These are phyloP conservation scores for Xiphorhynchus erythropygius DNA, from an alignment of 2,797 vertebrate genomes.

Conservation along the genomic window DNA sequence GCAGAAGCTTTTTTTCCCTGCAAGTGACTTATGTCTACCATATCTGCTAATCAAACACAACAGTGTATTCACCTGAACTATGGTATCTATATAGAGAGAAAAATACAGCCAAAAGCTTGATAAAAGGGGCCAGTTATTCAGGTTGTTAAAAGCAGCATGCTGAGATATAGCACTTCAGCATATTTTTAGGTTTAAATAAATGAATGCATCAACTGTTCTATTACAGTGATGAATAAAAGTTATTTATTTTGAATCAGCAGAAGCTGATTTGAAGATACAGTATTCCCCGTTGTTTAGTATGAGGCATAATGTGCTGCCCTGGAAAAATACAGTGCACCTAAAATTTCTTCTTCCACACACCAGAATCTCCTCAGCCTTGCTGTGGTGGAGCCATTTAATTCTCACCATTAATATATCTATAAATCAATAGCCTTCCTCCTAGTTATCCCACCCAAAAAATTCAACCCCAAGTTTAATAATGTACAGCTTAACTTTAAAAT, in stretches of 20 bases:
- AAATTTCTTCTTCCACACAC: not conserved
- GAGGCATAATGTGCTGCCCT: not conserved
- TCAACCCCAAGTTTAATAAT: not conserved
- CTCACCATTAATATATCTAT: not conserved
- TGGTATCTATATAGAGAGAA: not conserved
- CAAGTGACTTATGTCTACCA: not conserved
- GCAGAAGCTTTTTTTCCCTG: not conserved
- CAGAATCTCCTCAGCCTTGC: not conserved
- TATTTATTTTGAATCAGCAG: slow-evolving; percentile 28
- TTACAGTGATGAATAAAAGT: slow-evolving; percentile 3
- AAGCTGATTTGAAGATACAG: slow-evolving; percentile 23
- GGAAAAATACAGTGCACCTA: not conserved
- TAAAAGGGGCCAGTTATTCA: not conserved
- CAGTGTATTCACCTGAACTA: not conserved
- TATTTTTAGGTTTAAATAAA: slow-evolving; percentile 46
- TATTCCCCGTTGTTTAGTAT: not conserved
- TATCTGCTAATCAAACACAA: not conserved
- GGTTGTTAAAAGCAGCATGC: not conserved
- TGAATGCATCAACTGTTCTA: slow-evolving; percentile 3
- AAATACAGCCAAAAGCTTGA: slow-evolving; percentile 11
- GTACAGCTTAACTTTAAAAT: slow-evolving; percentile 11
- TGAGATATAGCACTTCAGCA: not conserved
- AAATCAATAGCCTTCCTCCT: not conserved
- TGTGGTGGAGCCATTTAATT: not conserved
- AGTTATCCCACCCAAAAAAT: not conserved